Evolutionary conservation across 2,113 vertebrate species (phyloP).

Genomic region (Salvator merianae): DNA sequence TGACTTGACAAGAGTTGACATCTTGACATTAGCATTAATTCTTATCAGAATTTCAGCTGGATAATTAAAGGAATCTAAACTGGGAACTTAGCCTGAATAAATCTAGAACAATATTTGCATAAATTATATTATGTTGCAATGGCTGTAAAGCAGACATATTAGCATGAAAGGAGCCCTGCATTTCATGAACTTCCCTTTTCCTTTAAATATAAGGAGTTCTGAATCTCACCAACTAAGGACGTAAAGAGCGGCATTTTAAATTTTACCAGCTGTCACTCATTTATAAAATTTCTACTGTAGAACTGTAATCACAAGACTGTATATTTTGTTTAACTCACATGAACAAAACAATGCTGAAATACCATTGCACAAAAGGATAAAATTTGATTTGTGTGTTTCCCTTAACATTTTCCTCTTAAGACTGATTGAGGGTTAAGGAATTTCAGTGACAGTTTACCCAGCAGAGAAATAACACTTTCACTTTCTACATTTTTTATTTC

Average conservation of each 20-base stretch:
- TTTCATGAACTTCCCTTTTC: background rate
- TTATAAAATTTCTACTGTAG: background rate
- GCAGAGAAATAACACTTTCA: conserved; percentile 21
- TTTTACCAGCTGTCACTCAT: background rate
- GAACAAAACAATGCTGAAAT: background rate
- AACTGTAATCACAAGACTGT: background rate
- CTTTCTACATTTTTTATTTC: conserved; percentile 13
- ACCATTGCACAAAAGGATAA: background rate
- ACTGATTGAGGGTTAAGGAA: background rate
- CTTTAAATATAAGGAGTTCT: background rate
- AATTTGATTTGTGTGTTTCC: conserved; percentile 8
- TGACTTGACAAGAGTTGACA: background rate
- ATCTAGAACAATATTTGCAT: background rate
- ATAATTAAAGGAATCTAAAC: background rate
- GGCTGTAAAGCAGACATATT: background rate
- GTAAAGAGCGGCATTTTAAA: background rate
- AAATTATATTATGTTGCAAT: background rate
- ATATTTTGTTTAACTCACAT: background rate
- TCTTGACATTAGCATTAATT: background rate
- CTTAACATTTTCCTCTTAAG: background rate
- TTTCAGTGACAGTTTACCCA: conserved; percentile 5
- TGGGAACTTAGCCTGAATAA: background rate
- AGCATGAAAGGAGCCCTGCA: background rate
- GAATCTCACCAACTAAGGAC: background rate
- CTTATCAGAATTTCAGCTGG: background rate